Base-by-base conservation (phyloP, 2,888 invertebrate species). In the Chymomyza caudatula region DNA sequence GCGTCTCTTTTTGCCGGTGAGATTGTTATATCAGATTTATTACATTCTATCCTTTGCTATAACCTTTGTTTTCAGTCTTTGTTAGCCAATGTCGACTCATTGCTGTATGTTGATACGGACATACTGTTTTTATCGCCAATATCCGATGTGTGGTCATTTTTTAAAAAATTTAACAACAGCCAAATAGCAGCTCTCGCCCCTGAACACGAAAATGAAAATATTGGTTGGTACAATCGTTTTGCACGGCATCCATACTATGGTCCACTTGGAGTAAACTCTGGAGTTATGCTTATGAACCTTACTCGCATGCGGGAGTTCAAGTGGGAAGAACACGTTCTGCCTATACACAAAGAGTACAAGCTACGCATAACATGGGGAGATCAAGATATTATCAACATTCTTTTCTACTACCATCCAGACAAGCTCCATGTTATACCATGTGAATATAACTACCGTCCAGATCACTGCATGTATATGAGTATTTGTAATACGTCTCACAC, bases 221-320 rank as follows among this genome's bases (percentile, higher is more conserved):
- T 96, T 53, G 97, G 97, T 11, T 98, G 98, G 98, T 98, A 98
- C 89, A 97, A 97, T 85, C 92, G 98, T 75, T 98, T 98, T 92
- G 98, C 98, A 0, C 94, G 95, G 74, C 98, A 98, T 92, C 98
- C 98, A 0, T 98, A 94, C 89, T 98, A 96, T 92, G 96, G 96
- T 66, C 72, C 75, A 17, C 69, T 90, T 3, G 98, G 98, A 65
- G 93, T 98, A 0, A 98, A 98, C 91, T 98, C 98, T 0, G 98
- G 98, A 43, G 97, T 98, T 0, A 98, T 98, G 98, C 90, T 98
- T 58, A 98, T 98, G 98, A 98, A 98, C 90, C 91, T 98, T 60
- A 97, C 97, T 0, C 93, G 96, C 85, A 96, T 98, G 96, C 92
- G 98, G 68, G 90, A 92, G 25, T 96, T 97, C 83, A 92, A 94